Conservation (phyloP, 2,113 vertebrate genomes). For the Haliaeetus leucogaster region DNA sequence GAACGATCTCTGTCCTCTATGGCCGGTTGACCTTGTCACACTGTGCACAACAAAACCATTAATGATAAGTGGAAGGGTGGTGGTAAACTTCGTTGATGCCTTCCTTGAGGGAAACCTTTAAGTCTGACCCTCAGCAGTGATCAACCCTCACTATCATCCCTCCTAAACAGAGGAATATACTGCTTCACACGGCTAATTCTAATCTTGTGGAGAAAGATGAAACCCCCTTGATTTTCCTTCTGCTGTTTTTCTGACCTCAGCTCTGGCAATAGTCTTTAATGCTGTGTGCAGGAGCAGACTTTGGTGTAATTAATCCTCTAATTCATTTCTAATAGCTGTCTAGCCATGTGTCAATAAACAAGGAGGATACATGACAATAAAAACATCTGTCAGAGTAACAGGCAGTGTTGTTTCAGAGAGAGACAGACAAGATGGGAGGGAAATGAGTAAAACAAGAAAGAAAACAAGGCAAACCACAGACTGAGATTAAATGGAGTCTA, state of each 20-base stretch:
- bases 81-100: background rate
- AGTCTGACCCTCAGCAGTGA: background rate
- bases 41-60: background rate
- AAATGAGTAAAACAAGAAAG: background rate
- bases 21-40: background rate
- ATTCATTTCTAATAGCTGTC: slow-evolving; percentile 38
- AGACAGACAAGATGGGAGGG: background rate
- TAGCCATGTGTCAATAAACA: slow-evolving; percentile 35
- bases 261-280: background rate
- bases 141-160: background rate
- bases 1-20: background rate
- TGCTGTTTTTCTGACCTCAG: background rate
- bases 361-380: background rate
- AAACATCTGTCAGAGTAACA: background rate
- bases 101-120: background rate
- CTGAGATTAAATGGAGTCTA: background rate
- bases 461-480: background rate
- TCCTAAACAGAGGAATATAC: background rate
- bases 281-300: background rate
- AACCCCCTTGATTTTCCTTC: background rate
- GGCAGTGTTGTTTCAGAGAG: background rate
- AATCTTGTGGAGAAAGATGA: background rate
- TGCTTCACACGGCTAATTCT: background rate
- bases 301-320: slow-evolving; percentile 14
- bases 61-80: background rate